Percentiles rank a stretch among this genome's conserved stretches.
phyloP scores from a whole-genome alignment of 2,113 vertebrate genomes.

The Globicephala melas region DNA sequence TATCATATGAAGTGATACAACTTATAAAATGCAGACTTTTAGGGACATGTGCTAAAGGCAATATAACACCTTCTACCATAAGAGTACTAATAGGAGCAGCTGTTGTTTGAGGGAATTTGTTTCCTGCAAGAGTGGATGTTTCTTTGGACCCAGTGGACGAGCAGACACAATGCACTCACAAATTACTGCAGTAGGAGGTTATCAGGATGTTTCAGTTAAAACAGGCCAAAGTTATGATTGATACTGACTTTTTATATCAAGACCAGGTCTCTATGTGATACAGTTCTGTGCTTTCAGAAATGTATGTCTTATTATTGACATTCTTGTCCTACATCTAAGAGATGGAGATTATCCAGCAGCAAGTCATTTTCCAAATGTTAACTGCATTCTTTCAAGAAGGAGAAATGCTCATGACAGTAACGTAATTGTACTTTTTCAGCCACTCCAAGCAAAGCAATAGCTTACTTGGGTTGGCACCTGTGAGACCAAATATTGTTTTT shows the following conservation, averaged over 20 bases:
- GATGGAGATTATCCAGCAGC: neutral
- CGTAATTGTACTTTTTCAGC: conserved; percentile 48
- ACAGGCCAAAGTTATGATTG: neutral
- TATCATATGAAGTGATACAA: neutral
- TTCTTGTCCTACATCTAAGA: neutral
- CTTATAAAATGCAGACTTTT: neutral
- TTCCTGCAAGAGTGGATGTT: neutral
- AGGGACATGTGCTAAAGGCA: neutral
- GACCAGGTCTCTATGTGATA: neutral
- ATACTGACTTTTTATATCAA: neutral
- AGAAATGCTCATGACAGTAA: conserved; percentile 29
- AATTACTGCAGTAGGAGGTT: neutral
- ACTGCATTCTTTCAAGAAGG: conserved; percentile 45
- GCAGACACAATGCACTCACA: fast-evolving
- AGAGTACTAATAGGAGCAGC: fast-evolving
- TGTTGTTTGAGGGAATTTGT: neutral
- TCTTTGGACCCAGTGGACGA: neutral
- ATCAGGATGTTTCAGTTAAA: neutral
- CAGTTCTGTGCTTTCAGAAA: neutral
- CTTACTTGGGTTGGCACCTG: conserved; percentile 69
- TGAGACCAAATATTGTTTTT: conserved; percentile 68
- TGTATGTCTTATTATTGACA: neutral
- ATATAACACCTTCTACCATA: neutral
- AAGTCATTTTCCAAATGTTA: conserved; percentile 37
- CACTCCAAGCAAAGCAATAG: conserved; percentile 62